Conservation (phyloP, 2,888 invertebrate genomes). For the Plemyria rubiginata region DNA sequence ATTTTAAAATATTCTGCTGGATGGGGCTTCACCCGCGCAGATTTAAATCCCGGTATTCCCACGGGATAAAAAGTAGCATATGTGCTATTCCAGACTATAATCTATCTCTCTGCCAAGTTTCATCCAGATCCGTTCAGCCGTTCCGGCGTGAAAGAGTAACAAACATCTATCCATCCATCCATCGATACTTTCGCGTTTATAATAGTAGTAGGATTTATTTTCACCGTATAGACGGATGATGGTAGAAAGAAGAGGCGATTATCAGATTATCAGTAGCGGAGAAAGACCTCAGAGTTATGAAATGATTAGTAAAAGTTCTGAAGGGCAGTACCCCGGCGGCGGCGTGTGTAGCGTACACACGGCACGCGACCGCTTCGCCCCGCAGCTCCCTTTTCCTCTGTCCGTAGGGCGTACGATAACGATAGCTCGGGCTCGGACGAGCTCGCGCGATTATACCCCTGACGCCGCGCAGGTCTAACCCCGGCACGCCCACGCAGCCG, state of each 20-base stretch:
- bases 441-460: constrained; percentile 84
- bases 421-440: constrained; percentile 83
- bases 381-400: constrained; percentile 84
- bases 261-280: neutral
- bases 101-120: too few relatives aligned
- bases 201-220: too few relatives aligned
- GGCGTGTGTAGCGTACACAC: constrained; percentile 54
- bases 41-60: too few relatives aligned
- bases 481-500: constrained; percentile 95
- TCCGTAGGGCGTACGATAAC: constrained; percentile 85
- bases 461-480: constrained; percentile 92
- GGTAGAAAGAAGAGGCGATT: neutral
- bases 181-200: too few relatives aligned
- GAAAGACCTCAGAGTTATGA: neutral
- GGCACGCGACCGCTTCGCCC: constrained; percentile 81
- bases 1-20: neutral
- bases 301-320: constrained; percentile 17
- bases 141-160: too few relatives aligned
- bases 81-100: too few relatives aligned
- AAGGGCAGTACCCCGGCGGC: constrained; percentile 56
- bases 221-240: neutral
- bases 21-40: too few relatives aligned
- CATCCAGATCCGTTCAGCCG: too few relatives aligned
- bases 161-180: too few relatives aligned
- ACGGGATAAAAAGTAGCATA: too few relatives aligned